phyloP scores from a whole-genome alignment of 2,888 invertebrate species.

The Urechis unicinctus region DNA sequence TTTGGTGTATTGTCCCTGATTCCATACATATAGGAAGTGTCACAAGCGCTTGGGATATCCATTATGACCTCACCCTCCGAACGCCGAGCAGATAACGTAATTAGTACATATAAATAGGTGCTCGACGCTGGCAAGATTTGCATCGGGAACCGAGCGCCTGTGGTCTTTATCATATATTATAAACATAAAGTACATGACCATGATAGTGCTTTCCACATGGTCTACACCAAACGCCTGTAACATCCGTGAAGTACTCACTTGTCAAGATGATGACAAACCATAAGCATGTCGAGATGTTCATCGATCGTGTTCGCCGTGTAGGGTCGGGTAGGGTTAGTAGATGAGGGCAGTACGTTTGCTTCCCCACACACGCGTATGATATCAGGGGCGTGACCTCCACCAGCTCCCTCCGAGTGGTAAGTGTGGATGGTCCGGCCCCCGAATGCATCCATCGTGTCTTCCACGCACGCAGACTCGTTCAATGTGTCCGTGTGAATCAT shows the following conservation, averaged over 20 bases:
- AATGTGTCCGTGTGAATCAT: slow-evolving; percentile 46
- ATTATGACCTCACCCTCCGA: too few relatives aligned
- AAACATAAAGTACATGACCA: too few relatives aligned
- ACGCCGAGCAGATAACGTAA: too few relatives aligned
- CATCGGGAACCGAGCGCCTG: too few relatives aligned
- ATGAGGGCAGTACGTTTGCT: slow-evolving; percentile 39
- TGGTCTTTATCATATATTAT: too few relatives aligned
- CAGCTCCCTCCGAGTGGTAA: slow-evolving; percentile 47
- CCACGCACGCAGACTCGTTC: slow-evolving; percentile 44
- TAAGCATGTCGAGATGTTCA: slow-evolving; percentile 46
- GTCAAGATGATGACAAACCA: slow-evolving; percentile 46
- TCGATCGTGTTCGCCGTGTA: slow-evolving; percentile 44
- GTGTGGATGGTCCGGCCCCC: slow-evolving; percentile 41
- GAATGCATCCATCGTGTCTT: slow-evolving; percentile 38
- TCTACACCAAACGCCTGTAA: background rate
- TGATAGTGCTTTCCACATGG: background rate
- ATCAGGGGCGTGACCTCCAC: slow-evolving; percentile 46
- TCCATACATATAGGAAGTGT: too few relatives aligned
- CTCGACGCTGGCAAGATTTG: too few relatives aligned
- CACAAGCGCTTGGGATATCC: too few relatives aligned
- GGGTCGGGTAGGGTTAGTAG: slow-evolving; percentile 45
- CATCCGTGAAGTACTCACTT: slow-evolving; percentile 27
- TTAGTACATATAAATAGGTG: too few relatives aligned
- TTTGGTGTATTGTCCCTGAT: too few relatives aligned
- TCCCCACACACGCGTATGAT: slow-evolving; percentile 38